Percentiles rank a stretch among this genome's conserved stretches.
These are phyloP conservation scores for Bombus pascuorum DNA, from an alignment of 1,140 invertebrate species.

Conservation along the genomic window DNA sequence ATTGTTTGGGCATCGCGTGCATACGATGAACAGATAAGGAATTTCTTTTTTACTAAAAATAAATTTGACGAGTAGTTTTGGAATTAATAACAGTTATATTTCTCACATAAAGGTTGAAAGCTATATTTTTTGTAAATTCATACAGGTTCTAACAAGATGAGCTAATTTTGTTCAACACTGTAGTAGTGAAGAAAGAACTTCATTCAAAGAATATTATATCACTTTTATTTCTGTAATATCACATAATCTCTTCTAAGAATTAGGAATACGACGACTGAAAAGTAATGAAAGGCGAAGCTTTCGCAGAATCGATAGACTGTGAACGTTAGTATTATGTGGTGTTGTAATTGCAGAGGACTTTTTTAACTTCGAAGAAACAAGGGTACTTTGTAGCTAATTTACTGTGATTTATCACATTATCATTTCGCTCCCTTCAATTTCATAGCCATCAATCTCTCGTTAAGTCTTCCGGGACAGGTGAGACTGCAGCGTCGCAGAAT, in stretches of 20 bases:
- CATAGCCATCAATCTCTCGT: conserved; percentile 14
- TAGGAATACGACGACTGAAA: background rate
- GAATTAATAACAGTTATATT: too few species aligned
- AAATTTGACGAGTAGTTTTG: background rate
- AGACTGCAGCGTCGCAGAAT: background rate
- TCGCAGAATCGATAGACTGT: background rate
- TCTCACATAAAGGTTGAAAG: too few species aligned
- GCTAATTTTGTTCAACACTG: too few species aligned
- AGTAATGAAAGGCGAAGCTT: background rate
- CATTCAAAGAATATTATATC: background rate
- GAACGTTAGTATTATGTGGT: background rate
- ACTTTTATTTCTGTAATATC: background rate
- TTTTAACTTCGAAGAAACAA: background rate
- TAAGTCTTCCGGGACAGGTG: conserved; percentile 13
- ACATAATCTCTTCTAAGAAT: background rate
- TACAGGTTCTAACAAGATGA: too few species aligned
- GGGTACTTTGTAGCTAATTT: background rate
- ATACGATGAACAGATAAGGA: too few species aligned
- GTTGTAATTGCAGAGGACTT: too few species aligned
- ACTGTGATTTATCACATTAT: conserved; percentile 12
- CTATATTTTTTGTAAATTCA: too few species aligned
- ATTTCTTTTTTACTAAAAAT: background rate
- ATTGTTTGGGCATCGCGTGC: too few species aligned
- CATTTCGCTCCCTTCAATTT: conserved; percentile 16
- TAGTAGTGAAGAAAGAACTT: too few species aligned